Evolutionary conservation across 2,113 vertebrate species (phyloP).

Genomic region (Cervus canadensis): DNA sequence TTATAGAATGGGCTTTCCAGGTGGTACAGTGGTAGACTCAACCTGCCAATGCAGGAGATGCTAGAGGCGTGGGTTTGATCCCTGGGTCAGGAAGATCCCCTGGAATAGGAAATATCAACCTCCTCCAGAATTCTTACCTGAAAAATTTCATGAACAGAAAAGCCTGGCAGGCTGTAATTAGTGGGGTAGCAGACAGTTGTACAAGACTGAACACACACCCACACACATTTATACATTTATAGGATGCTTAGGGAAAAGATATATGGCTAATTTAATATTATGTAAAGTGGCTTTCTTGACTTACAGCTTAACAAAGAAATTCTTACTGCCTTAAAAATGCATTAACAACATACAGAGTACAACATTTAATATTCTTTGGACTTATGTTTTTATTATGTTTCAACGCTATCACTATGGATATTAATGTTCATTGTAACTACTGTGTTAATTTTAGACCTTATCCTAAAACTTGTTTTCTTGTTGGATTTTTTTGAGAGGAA

Average conservation of each 20-base stretch:
- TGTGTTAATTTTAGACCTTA: neutral
- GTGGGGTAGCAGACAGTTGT: neutral
- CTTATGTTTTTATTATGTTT: neutral
- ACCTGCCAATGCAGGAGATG: neutral
- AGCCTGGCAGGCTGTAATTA: neutral
- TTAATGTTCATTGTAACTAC: neutral
- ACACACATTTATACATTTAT: neutral
- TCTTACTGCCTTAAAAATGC: neutral
- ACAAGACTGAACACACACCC: neutral
- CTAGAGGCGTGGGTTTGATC: neutral
- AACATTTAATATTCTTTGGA: neutral
- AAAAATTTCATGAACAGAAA: neutral
- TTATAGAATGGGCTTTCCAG: neutral
- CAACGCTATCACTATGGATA: neutral
- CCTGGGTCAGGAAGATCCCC: neutral
- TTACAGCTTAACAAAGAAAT: neutral
- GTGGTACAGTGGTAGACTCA: neutral
- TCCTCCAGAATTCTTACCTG: neutral
- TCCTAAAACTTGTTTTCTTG: neutral
- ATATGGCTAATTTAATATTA: neutral
- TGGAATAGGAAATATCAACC: neutral
- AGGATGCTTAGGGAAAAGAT: neutral
- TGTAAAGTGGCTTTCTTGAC: neutral
- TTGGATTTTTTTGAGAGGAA: neutral
- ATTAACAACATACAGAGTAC: neutral